A percentile compares a stretch with the other conserved stretches of the same genome.
phyloP scores from a whole-genome alignment of 2,888 invertebrate genomes.

The Pachycephus smyrnensis region DNA sequence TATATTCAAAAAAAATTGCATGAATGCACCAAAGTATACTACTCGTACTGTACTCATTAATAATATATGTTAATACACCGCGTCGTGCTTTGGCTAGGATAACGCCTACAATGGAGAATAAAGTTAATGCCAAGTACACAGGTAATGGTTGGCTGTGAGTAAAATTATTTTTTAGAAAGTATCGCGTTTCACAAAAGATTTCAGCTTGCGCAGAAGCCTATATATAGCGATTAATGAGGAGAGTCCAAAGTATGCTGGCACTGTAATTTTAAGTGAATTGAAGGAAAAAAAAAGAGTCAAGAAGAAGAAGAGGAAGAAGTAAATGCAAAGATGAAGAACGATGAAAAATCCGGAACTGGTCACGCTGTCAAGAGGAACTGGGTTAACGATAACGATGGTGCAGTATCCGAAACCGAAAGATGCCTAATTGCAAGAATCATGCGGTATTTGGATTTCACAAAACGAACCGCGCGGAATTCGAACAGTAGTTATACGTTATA shows the following conservation, averaged over 20 bases:
- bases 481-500: not conserved
- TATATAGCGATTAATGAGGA: not conserved
- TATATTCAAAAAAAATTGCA: not conserved
- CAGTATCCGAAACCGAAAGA: slow-evolving; percentile 14
- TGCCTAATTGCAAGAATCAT: slow-evolving; percentile 15
- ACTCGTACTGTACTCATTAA: not conserved
- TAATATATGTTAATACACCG: not conserved
- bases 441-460: not conserved
- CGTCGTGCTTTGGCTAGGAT: not conserved
- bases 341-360: not conserved
- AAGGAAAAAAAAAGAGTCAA: not conserved
- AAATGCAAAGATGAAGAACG: not conserved
- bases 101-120: not conserved
- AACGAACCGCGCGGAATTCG: not conserved
- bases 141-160: not conserved
- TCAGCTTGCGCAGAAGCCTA: not conserved
- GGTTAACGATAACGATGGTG: slow-evolving; percentile 21
- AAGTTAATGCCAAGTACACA: not conserved
- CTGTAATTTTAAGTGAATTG: slow-evolving; percentile 1
- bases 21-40: not conserved
- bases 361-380: slow-evolving; percentile 18
- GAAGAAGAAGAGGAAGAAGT: not conserved
- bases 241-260: not conserved
- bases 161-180: slow-evolving; percentile 5
- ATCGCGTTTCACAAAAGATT: not conserved